A percentile compares a stretch with the other conserved stretches of the same genome.
phyloP scores from a whole-genome alignment of 2,797 vertebrate species.

The Vultur gryphus region DNA sequence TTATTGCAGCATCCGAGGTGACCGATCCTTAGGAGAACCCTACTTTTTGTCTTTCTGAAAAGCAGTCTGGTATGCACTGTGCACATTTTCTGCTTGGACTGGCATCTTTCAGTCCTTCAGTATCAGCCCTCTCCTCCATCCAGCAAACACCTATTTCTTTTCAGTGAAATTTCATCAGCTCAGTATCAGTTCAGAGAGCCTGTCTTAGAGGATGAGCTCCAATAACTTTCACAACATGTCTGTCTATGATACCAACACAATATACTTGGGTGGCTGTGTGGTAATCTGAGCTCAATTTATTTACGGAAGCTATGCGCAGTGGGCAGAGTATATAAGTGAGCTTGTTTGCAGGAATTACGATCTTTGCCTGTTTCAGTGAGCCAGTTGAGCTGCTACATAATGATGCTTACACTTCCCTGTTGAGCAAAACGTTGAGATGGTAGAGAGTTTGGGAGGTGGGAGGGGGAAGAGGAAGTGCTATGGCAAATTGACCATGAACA shows the following conservation, averaged over 20 bases:
- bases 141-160: neutral
- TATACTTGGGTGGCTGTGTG: neutral
- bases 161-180: neutral
- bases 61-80: neutral
- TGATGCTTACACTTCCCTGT: slow-evolving; percentile 27
- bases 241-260: neutral
- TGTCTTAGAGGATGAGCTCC: neutral
- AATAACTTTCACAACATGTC: neutral
- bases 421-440: slow-evolving; percentile 25
- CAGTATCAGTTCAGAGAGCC: neutral
- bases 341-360: slow-evolving; percentile 39
- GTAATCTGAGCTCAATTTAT: neutral
- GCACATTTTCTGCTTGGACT: neutral
- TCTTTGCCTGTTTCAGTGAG: slow-evolving; percentile 23
- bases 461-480: neutral
- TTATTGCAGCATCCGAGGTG: neutral
- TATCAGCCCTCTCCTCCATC: neutral
- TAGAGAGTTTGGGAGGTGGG: neutral
- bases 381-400: neutral
- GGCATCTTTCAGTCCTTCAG: neutral
- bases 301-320: neutral
- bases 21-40: neutral
- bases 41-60: neutral
- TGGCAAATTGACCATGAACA: slow-evolving; percentile 57
- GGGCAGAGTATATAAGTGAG: neutral